These are phyloP conservation scores for Atlantisia rogersi DNA, from an alignment of 2,113 vertebrate species.

Conservation along the genomic window DNA sequence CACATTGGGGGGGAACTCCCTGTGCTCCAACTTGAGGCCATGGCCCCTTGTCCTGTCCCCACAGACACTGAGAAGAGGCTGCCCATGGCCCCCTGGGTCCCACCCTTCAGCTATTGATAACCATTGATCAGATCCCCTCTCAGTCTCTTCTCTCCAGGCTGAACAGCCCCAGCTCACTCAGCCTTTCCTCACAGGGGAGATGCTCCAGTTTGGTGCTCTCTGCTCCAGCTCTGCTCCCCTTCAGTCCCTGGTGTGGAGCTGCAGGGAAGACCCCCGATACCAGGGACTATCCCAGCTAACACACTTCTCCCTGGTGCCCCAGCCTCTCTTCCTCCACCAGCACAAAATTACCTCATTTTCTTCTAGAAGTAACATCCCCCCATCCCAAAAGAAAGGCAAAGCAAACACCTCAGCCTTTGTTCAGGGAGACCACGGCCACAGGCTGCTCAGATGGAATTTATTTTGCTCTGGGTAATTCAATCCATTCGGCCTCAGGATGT, in stretches of 20 bases:
- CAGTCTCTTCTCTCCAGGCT: too few relatives aligned
- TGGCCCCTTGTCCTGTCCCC: too few relatives aligned
- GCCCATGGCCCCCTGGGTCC: too few relatives aligned
- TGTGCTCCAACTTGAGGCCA: too few relatives aligned
- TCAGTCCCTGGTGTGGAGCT: rapidly evolving
- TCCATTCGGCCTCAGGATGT: slow-evolving; percentile 75
- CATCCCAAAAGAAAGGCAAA: neutral
- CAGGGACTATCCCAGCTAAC: neutral
- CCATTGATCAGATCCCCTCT: too few relatives aligned
- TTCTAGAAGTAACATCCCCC: neutral
- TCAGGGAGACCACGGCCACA: slow-evolving; percentile 34
- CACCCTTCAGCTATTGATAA: too few relatives aligned
- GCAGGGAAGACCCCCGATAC: neutral
- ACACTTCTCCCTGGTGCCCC: rapidly evolving
- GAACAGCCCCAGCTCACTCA: too few relatives aligned
- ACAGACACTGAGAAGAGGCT: too few relatives aligned
- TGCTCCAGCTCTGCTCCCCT: neutral
- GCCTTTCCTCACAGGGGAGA: too few relatives aligned
- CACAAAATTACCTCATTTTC: neutral
- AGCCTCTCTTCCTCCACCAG: neutral
- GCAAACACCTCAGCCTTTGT: slow-evolving; percentile 60
- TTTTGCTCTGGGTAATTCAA: slow-evolving; percentile 76
- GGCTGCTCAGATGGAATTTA: slow-evolving; percentile 69
- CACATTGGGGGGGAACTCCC: too few relatives aligned
- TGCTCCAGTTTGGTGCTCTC: too few relatives aligned